These are phyloP conservation scores for Athripsodes cinereus DNA, from an alignment of 2,888 invertebrate genomes.

Conservation along the genomic window DNA sequence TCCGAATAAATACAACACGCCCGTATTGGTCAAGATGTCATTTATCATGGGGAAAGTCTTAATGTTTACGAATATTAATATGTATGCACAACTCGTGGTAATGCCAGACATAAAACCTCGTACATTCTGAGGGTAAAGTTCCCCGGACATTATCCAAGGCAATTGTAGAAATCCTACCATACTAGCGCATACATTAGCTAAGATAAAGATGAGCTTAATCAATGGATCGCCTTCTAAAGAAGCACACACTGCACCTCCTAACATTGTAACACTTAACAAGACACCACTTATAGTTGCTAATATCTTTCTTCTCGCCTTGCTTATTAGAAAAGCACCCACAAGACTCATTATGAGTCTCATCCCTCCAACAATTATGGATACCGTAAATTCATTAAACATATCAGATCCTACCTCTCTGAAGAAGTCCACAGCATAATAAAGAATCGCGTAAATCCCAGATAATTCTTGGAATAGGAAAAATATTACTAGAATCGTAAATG, in stretches of 20 bases:
- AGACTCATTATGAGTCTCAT: constrained; percentile 62
- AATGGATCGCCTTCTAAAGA: constrained; percentile 49
- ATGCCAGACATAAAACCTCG: constrained; percentile 65
- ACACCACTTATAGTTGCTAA: constrained; percentile 59
- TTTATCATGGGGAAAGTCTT: constrained; percentile 64
- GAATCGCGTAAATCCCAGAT: constrained; percentile 65
- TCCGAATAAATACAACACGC: constrained; percentile 59
- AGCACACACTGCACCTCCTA: constrained; percentile 56
- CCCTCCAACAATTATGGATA: constrained; percentile 63
- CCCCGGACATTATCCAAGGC: constrained; percentile 71
- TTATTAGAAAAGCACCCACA: constrained; percentile 59
- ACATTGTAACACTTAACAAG: constrained; percentile 59
- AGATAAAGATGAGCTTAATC: constrained; percentile 52
- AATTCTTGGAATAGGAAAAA: constrained; percentile 67
- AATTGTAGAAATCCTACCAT: constrained; percentile 70
- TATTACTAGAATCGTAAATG: constrained; percentile 57
- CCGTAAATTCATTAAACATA: constrained; percentile 59
- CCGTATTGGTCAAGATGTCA: constrained; percentile 51
- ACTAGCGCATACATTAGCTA: constrained; percentile 63
- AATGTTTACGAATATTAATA: constrained; percentile 63
- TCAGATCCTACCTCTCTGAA: constrained; percentile 61
- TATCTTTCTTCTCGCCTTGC: constrained; percentile 55
- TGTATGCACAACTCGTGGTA: constrained; percentile 63
- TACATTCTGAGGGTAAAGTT: constrained; percentile 62
- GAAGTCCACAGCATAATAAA: constrained; percentile 67